Evolutionary conservation across 2,797 vertebrate species (phyloP).

Genomic region (Mormyrops attenuatus): DNA sequence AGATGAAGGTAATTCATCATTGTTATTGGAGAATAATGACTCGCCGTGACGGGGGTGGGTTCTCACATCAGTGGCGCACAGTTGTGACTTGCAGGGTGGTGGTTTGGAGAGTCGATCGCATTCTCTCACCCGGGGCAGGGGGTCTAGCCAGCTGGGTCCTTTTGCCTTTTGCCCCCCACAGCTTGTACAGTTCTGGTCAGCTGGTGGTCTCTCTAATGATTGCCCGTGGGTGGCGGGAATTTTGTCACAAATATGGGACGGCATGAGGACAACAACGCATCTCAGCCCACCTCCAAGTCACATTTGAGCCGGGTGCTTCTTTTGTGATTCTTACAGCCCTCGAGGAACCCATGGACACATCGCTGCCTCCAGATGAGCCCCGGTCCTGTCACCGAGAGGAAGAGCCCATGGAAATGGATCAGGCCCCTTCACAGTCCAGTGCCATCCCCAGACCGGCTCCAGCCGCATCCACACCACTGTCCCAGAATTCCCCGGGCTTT

Average conservation of each 20-base stretch:
- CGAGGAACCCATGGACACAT: constrained; percentile 67
- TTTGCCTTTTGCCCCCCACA: neutral
- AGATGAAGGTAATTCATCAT: constrained; percentile 44
- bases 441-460: constrained; percentile 48
- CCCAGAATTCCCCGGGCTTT: constrained; percentile 66
- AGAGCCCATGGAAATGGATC: constrained; percentile 50
- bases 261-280: neutral
- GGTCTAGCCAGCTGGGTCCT: neutral
- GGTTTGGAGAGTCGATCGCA: neutral
- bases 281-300: neutral
- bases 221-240: neutral
- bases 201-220: neutral
- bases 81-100: neutral
- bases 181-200: neutral
- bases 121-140: neutral
- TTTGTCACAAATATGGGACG: neutral
- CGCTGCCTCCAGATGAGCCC: constrained; percentile 46
- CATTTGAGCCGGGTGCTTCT: neutral
- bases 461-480: constrained; percentile 72
- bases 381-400: constrained; percentile 44
- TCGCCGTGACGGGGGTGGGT: neutral
- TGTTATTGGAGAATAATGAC: neutral
- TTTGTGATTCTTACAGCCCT: constrained; percentile 41
- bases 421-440: constrained; percentile 25
- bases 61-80: neutral